Conservation (phyloP, 1,140 invertebrate genomes). For the Diuraphis noxia region DNA sequence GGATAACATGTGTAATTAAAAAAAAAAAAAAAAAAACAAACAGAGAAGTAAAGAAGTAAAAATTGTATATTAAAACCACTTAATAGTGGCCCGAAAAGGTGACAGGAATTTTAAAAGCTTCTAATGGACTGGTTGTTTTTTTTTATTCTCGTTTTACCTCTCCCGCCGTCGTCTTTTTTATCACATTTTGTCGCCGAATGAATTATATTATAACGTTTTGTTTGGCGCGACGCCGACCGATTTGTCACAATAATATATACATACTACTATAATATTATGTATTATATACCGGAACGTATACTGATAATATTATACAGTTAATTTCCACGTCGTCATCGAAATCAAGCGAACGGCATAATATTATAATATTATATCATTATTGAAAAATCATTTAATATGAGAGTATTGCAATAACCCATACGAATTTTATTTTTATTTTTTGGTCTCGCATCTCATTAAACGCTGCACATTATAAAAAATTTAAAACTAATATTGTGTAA, state of each 20-base stretch:
- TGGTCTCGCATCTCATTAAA: neutral
- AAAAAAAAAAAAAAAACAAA: neutral
- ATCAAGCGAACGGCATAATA: neutral
- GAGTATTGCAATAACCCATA: neutral
- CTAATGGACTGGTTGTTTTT: slow-evolving; percentile 36
- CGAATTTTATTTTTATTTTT: neutral
- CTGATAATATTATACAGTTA: neutral
- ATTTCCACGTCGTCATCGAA: neutral
- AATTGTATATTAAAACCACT: slow-evolving; percentile 51
- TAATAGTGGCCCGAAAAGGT: slow-evolving; percentile 53
- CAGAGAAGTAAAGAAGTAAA: neutral
- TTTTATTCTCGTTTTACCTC: slow-evolving; percentile 1
- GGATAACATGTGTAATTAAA: too few species aligned
- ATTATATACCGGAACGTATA: neutral
- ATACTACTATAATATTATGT: neutral
- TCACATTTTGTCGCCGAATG: slow-evolving; percentile 48
- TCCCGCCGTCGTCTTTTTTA: neutral
- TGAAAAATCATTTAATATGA: neutral
- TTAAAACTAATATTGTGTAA: neutral
- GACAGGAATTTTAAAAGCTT: slow-evolving; percentile 54
- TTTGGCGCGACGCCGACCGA: slow-evolving; percentile 35
- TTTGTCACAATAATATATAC: slow-evolving; percentile 28
- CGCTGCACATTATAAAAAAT: neutral
- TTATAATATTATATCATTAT: neutral
- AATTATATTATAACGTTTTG: slow-evolving; percentile 46